Base-by-base conservation (phyloP, 2,888 invertebrate species). In the Cryptus viduatorius region DNA sequence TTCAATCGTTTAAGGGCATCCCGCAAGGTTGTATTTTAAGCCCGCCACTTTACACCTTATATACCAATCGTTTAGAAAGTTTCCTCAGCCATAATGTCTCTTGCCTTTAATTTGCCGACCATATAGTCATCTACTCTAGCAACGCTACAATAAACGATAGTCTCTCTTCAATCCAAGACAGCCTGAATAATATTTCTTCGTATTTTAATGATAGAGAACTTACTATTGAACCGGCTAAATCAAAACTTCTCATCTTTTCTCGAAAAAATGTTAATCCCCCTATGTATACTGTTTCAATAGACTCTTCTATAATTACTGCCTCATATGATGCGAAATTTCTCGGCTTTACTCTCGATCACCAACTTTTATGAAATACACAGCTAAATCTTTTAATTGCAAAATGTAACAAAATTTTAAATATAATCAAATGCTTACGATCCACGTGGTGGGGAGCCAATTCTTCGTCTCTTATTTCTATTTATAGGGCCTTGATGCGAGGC, bases 401-500 rank as follows among this genome's bases (percentile, higher is more conserved):
- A 80, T 85, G 80, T 44, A 76, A 67, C 14, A 77, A 80, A 12
- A 44, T 73, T 3, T 12, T 76, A 4, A 80, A 76, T 19, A 68
- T 86, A 0, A 19, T 86, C 4, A 79, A 76, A 65, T 68, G 65
- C 10, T 50, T 84, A 3, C 69, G 77, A 3, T 56, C 80, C 0
- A 79, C 82, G 5, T 86, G 84, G 79, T 75, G 75, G 79, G 79
- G 7, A n/a, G 76, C 79, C 0, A 67, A 86, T 5, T 83, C 86
- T 0, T 50, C 53, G 3, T 42, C 76, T 5, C 50, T 83, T 2
- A 8, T 86, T 7, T 29, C 19, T 1, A 50, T 82, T 4, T 84
- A 82, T 12, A 79, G 76, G 44, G 76, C 81, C 0, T 44, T 86
- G 8, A 64, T 82, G 19, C 65, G 76, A 1, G 76, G 76, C 14